Evolutionary conservation across 2,113 vertebrate species (phyloP).

Genomic region (Pardalotus punctatus): DNA sequence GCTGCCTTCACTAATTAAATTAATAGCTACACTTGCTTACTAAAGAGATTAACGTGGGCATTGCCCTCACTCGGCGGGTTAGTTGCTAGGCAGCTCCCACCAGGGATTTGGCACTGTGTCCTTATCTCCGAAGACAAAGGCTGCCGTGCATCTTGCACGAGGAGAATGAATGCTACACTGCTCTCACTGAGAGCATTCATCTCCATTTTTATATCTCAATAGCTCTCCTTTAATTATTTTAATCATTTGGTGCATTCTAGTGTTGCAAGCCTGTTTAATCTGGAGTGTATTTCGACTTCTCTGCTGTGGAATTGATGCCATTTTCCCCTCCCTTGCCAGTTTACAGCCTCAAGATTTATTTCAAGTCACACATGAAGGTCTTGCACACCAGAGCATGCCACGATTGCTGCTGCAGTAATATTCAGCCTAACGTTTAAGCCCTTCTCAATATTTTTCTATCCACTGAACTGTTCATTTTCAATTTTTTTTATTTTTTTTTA

Average conservation of each 20-base stretch:
- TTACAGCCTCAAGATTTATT: not conserved
- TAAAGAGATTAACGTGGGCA: constrained; percentile 67
- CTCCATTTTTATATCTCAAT: constrained; percentile 65
- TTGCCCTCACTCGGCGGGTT: constrained; percentile 24
- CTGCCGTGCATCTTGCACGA: not conserved
- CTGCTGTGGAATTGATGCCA: not conserved
- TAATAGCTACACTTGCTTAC: constrained; percentile 76
- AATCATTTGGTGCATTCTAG: constrained; percentile 46
- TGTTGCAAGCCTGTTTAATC: constrained; percentile 50
- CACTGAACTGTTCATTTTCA: not conserved
- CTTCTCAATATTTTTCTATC: not conserved
- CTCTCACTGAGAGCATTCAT: constrained; percentile 27
- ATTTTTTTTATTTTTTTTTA: not conserved
- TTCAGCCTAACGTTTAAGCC: not conserved
- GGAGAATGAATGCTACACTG: constrained; percentile 16
- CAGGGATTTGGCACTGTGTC: constrained; percentile 7
- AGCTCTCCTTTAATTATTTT: constrained; percentile 63
- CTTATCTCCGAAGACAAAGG: constrained; percentile 40
- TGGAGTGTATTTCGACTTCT: constrained; percentile 12
- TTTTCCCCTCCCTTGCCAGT: not conserved
- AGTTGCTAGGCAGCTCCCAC: constrained; percentile 72
- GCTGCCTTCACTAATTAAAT: constrained; percentile 76
- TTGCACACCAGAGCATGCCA: not conserved
- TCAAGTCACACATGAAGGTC: not conserved
- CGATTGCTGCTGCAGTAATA: not conserved